Conservation (phyloP, 2,888 invertebrate genomes). For the Ganaspis brasiliensis region DNA sequence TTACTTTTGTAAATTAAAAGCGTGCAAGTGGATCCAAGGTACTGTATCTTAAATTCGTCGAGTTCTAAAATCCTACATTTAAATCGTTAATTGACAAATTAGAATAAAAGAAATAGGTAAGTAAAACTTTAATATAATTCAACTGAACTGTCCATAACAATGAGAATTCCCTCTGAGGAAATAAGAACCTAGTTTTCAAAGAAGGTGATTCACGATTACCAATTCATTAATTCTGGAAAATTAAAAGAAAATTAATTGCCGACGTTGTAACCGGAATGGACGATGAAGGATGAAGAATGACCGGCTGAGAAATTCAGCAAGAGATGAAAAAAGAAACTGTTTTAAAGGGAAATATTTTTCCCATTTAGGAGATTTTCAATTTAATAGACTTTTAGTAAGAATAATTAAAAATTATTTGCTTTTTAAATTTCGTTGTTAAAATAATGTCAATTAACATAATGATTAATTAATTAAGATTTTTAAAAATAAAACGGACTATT, state of each 20-base stretch:
- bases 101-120: too few species aligned
- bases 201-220: constrained; percentile 43
- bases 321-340: not conserved
- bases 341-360: constrained; percentile 10
- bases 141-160: not conserved
- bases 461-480: too few species aligned
- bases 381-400: not conserved
- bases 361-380: not conserved
- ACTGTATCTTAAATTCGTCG: too few species aligned
- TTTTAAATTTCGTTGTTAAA: too few species aligned
- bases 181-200: constrained; percentile 1
- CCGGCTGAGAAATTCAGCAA: constrained; percentile 4
- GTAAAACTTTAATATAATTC: too few species aligned
- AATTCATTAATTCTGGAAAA: constrained; percentile 76
- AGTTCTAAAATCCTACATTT: too few species aligned
- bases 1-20: constrained; percentile 6
- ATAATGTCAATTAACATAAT: too few species aligned
- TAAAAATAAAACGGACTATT: too few species aligned
- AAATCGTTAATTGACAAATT: too few species aligned
- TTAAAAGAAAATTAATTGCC: constrained; percentile 78
- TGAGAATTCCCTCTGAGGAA: constrained; percentile 10
- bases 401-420: not conserved
- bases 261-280: constrained; percentile 68
- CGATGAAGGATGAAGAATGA: constrained; percentile 71
- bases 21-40: too few species aligned